A percentile compares a stretch with the other conserved stretches of the same genome.
Conservation (phyloP, 2,113 vertebrate species). For the Pontoporia blainvillei region DNA sequence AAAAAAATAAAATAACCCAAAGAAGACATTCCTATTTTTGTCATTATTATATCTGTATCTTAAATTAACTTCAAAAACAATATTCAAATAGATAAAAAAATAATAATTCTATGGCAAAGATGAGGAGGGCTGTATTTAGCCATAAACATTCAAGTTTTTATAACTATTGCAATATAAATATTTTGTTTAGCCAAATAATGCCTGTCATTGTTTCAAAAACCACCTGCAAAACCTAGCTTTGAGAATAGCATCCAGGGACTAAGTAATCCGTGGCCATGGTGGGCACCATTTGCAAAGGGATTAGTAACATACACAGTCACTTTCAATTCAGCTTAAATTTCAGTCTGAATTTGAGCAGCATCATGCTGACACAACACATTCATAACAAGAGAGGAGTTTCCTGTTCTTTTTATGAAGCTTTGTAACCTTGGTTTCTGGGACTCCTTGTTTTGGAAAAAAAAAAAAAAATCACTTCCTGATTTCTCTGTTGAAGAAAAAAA, state of each 20-base stretch:
- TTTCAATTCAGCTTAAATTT: neutral
- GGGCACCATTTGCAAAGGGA: neutral
- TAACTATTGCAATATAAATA: neutral
- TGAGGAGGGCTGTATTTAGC: neutral
- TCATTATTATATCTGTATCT: neutral
- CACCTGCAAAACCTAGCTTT: neutral
- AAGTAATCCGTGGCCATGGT: accelerated
- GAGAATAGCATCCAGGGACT: neutral
- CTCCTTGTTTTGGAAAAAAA: constrained; percentile 36
- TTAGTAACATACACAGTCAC: neutral
- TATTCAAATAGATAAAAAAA: neutral
- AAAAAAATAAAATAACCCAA: neutral
- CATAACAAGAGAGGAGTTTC: constrained; percentile 37
- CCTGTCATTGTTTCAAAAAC: neutral
- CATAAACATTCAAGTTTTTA: neutral
- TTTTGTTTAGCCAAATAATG: neutral
- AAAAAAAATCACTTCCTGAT: constrained; percentile 47
- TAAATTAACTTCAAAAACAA: neutral
- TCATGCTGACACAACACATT: constrained; percentile 40
- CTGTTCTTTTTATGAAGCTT: constrained; percentile 51
- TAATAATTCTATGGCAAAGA: neutral
- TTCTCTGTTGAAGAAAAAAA: constrained; percentile 29
- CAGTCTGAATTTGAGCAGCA: neutral
- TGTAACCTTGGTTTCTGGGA: constrained; percentile 59
- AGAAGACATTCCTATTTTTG: neutral